Conservation (phyloP, 2,888 invertebrate genomes). For the Scaptomyza flava region DNA sequence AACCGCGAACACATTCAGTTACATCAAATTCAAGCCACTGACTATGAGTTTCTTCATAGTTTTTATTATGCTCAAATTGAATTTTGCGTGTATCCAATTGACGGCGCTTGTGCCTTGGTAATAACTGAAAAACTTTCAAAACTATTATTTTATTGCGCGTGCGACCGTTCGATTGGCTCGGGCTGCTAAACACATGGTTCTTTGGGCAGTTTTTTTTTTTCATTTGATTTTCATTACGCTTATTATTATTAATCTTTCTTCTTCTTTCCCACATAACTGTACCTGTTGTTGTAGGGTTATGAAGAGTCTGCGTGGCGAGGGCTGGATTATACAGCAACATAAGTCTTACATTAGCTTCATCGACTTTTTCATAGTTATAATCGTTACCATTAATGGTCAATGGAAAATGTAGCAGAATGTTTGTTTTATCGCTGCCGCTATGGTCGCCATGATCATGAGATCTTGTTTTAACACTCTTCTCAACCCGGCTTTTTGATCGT, state of each 20-base stretch:
- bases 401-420: conserved; percentile 67
- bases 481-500: background rate
- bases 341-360: conserved; percentile 82
- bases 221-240: background rate
- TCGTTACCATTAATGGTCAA: conserved; percentile 54
- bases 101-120: conserved; percentile 62
- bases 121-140: conserved; percentile 80
- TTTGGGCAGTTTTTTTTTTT: conserved; percentile 24
- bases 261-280: background rate
- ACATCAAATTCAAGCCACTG: conserved; percentile 88
- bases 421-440: conserved; percentile 47
- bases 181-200: background rate
- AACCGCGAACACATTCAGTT: conserved; percentile 85
- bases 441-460: background rate
- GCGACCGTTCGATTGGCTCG: background rate
- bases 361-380: conserved; percentile 67
- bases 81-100: conserved; percentile 83
- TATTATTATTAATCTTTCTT: conserved; percentile 16
- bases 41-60: conserved; percentile 73
- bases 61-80: conserved; percentile 71
- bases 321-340: conserved; percentile 79
- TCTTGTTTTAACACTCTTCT: conserved; percentile 1
- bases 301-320: conserved; percentile 38
- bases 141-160: conserved; percentile 60
- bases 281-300: background rate